A percentile compares a stretch with the other conserved stretches of the same genome.
These are phyloP conservation scores for Parazoanthus atlanticus DNA, from an alignment of 92 coral and sea anemone species.

Conservation along the genomic window DNA sequence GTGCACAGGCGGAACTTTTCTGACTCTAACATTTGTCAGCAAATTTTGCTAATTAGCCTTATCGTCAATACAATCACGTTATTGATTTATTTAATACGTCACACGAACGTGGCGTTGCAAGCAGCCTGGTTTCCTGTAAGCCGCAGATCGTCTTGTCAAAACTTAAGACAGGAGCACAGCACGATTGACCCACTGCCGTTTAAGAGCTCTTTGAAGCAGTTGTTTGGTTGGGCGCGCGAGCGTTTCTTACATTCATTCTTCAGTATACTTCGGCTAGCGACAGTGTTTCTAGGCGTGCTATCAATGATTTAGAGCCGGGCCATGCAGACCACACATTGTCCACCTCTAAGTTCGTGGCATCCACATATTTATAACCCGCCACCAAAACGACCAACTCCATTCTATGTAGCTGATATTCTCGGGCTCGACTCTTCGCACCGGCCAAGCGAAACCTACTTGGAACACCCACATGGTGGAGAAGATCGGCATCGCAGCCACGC, in stretches of 20 bases:
- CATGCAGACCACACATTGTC: slow-evolving; percentile 42
- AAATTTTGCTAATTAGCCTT: slow-evolving; percentile 99
- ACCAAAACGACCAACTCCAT: slow-evolving; percentile 93
- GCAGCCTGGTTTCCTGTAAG: slow-evolving; percentile 74
- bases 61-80: slow-evolving; percentile 97
- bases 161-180: slow-evolving; percentile 42
- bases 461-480: slow-evolving; percentile 36
- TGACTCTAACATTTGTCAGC: slow-evolving; percentile 89
- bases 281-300: background rate
- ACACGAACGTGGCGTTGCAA: slow-evolving; percentile 77
- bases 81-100: slow-evolving; percentile 99
- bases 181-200: slow-evolving; percentile 40
- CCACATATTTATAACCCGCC: slow-evolving; percentile 89
- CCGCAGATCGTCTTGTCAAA: slow-evolving; percentile 68
- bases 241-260: background rate
- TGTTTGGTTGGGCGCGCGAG: slow-evolving; percentile 23
- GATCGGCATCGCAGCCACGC: slow-evolving; percentile 29
- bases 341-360: slow-evolving; percentile 92
- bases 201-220: slow-evolving; percentile 31
- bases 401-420: slow-evolving; percentile 92
- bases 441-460: slow-evolving; percentile 44
- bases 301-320: slow-evolving; percentile 13
- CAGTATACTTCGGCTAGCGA: background rate
- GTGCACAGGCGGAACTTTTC: slow-evolving; percentile 50
- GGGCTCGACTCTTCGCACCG: slow-evolving; percentile 81